Percentiles rank a stretch among this genome's conserved stretches.
Conservation (phyloP, 2,888 invertebrate species). For the Lasioglossum zephyrum region DNA sequence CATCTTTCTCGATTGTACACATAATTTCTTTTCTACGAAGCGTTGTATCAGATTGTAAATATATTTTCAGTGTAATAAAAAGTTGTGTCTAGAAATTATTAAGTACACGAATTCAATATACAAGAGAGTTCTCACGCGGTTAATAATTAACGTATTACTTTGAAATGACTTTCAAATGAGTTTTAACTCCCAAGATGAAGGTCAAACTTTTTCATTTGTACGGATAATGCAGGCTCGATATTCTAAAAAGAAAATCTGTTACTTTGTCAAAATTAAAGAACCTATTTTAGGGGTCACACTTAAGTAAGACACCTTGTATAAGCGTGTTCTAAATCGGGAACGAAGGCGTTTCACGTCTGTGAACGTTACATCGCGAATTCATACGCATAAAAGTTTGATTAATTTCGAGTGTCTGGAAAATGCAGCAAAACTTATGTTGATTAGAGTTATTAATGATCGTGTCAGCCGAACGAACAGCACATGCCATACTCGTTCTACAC, state of each 20-base stretch:
- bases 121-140: no score
- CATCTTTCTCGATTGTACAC: neutral
- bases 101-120: no score
- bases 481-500: neutral
- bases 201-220: no score
- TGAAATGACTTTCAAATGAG: no score
- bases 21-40: neutral
- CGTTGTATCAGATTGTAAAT: neutral
- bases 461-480: conserved; percentile 7
- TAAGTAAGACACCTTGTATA: neutral
- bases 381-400: neutral
- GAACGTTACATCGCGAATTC: neutral
- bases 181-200: no score
- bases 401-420: neutral
- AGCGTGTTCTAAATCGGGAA: neutral
- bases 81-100: neutral
- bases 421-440: neutral
- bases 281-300: no score
- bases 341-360: neutral
- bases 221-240: no score
- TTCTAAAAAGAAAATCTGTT: no score
- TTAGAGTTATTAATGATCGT: conserved; percentile 6
- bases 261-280: no score
- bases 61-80: neutral
- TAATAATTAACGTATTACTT: no score